Percentiles rank a stretch among this genome's conserved stretches.
These are phyloP conservation scores for Tortrix viridana DNA, from an alignment of 2,888 invertebrate species.

Conservation along the genomic window DNA sequence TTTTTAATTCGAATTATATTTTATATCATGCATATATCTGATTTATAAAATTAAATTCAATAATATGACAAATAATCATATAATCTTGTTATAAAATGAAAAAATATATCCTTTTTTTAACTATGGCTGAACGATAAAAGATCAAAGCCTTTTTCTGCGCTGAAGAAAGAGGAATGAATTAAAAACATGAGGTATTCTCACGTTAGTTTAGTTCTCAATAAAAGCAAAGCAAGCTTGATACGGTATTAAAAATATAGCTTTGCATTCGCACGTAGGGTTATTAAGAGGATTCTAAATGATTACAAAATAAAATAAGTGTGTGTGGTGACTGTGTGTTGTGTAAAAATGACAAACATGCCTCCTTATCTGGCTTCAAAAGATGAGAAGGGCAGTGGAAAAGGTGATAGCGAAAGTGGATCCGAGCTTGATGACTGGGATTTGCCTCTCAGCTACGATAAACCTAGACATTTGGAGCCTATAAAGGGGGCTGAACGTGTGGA, in stretches of 20 bases:
- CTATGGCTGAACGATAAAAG: conserved; percentile 8
- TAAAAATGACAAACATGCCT: conserved; percentile 83
- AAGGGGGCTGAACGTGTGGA: conserved; percentile 86
- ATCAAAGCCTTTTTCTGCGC: conserved; percentile 1
- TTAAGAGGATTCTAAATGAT: conserved; percentile 72
- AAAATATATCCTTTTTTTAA: no score
- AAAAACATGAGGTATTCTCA: conserved; percentile 28
- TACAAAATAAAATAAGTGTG: conserved; percentile 29
- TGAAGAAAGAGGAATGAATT: conserved; percentile 17
- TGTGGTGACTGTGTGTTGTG: conserved; percentile 55
- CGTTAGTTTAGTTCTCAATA: conserved; percentile 33
- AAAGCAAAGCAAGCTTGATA: conserved; percentile 11
- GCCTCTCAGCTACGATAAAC: conserved; percentile 89
- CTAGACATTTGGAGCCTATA: conserved; percentile 82
- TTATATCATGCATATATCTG: no score
- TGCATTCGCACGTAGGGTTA: conserved; percentile 49
- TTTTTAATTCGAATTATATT: no score
- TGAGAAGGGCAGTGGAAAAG: conserved; percentile 71
- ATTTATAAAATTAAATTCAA: no score
- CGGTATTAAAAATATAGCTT: conserved; percentile 14
- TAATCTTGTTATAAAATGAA: no score
- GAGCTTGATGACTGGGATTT: conserved; percentile 87
- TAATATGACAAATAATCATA: no score
- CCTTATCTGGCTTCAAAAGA: conserved; percentile 78
- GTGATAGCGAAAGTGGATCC: conserved; percentile 71